phyloP scores from a whole-genome alignment of 2,113 vertebrate genomes.

The Nerophis lumbriciformis region DNA sequence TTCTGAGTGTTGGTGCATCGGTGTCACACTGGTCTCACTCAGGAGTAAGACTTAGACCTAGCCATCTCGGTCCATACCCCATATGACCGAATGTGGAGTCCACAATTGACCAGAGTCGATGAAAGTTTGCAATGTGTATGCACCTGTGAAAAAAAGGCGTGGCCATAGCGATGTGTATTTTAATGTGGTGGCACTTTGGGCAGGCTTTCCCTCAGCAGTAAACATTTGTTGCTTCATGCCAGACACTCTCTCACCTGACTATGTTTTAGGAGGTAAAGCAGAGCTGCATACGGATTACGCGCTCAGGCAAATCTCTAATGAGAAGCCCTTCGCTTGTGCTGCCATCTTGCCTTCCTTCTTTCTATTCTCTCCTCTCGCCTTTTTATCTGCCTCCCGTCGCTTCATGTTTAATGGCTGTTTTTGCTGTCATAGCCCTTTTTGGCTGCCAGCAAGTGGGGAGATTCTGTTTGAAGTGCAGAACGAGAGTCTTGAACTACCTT shows the following conservation, averaged over 20 bases:
- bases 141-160: neutral
- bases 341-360: conserved; percentile 38
- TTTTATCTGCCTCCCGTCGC: conserved; percentile 30
- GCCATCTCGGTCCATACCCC: no score
- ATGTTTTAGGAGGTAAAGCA: conserved; percentile 29
- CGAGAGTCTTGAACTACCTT: conserved; percentile 8
- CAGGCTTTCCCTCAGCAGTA: conserved; percentile 15
- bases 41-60: no score
- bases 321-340: conserved; percentile 49
- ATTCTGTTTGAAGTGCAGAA: conserved; percentile 56
- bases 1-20: no score
- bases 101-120: no score
- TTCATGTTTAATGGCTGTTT: conserved; percentile 35
- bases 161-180: conserved; percentile 18
- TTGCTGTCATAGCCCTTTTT: conserved; percentile 45
- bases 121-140: no score
- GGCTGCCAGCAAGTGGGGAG: conserved; percentile 25
- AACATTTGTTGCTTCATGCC: conserved; percentile 31
- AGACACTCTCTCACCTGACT: conserved; percentile 4
- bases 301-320: conserved; percentile 61
- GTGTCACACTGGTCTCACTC: no score
- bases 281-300: conserved; percentile 53
- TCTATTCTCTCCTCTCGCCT: conserved; percentile 39
- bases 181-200: neutral
- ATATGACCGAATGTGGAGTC: no score